These are phyloP conservation scores for Cyphomyrus discorhynchus DNA, from an alignment of 2,113 vertebrate species.

Conservation along the genomic window DNA sequence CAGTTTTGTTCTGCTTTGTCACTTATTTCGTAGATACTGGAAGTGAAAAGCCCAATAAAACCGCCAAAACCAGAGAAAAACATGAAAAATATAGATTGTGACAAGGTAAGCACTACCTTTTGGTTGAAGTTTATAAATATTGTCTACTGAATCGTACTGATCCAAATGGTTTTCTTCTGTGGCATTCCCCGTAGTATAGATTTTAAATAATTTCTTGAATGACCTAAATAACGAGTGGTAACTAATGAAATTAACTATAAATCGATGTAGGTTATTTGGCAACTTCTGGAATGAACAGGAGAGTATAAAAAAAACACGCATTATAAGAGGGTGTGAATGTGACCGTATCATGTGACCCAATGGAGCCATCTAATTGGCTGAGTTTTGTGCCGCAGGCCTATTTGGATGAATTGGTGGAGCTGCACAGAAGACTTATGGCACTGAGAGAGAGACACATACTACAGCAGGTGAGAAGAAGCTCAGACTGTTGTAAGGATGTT, in stretches of 20 bases:
- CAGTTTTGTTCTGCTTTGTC: not conserved
- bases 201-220: not conserved
- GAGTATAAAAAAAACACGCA: not conserved
- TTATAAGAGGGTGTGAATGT: not conserved
- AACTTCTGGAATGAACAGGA: not conserved
- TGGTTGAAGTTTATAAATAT: not conserved
- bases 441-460: slow-evolving; percentile 88
- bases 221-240: not conserved
- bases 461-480: slow-evolving; percentile 77
- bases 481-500: not conserved
- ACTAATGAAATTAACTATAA: not conserved
- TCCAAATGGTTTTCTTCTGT: not conserved
- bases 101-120: slow-evolving; percentile 71
- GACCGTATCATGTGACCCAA: not conserved
- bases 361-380: not conserved
- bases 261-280: not conserved
- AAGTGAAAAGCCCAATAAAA: slow-evolving; percentile 86
- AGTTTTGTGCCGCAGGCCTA: slow-evolving; percentile 68
- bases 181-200: not conserved
- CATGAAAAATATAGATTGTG: slow-evolving; percentile 82
- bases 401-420: slow-evolving; percentile 91
- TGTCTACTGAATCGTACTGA: not conserved
- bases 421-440: slow-evolving; percentile 94
- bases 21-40: slow-evolving; percentile 70
- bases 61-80: slow-evolving; percentile 85